Base-by-base conservation (phyloP, 2,797 vertebrate genomes). In the Sylvia borin region DNA sequence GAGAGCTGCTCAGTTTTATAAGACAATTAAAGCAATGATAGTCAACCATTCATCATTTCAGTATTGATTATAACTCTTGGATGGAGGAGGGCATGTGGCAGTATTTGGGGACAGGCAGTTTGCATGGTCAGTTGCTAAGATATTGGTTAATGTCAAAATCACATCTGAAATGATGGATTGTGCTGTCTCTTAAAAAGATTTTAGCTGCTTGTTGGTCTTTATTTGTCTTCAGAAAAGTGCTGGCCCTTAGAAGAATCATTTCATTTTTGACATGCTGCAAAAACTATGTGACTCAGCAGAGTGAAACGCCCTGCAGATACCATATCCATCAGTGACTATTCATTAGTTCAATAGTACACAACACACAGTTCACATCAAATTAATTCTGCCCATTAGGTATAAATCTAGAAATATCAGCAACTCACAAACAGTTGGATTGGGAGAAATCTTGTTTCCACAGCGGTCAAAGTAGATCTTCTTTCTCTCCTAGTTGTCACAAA, bases 191-290 rank as follows among this genome's bases (percentile, higher is more conserved):
- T 84, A 57, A 50, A 90, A 94, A 73, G 60, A 75, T 83, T 92
- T 88, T 71, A 60, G 27, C 26, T 40, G 73, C 29, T 36, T 20
- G 10, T 77, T 95, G n/a, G 31, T 93, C 67, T 95, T 91, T 93
- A 88, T 73, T 91, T 57, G 70, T 93, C 89, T 67, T 84, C 55
- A 82, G 76, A 80, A 91, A 88, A 89, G 64, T 36, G 64, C 53
- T 91, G 90, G 67, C 83, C 92, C 94, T 97, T 96, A 93, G 62
- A 94, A 82, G 94, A 97, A 97, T 93, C 26, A 91, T 89, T 84
- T 91, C 50, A 86, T 83, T 78, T 95, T 94, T 95, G 90, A 92
- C 86, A 91, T 89, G 47, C 64, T 68, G 55, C 93, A 86, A 97
- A 86, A 95, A 75, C 27, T 57, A 12, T 67, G 43, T 76, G 93